Conservation (phyloP, 2,113 vertebrate species). For the Macquaria ambigua region DNA sequence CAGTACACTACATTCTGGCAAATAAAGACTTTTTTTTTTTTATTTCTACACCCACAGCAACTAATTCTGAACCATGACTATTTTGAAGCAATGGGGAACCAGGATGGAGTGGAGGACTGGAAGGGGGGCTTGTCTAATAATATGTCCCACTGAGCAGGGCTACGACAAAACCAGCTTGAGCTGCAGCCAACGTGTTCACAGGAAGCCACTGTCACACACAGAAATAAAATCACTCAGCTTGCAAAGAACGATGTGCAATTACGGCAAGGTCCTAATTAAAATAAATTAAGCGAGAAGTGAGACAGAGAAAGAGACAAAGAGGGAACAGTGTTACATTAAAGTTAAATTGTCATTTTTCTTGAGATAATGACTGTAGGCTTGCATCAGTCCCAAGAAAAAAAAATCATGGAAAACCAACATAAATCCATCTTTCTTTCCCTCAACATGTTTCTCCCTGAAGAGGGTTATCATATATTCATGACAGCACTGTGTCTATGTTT, state of each 20-base stretch:
- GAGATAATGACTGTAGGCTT: constrained; percentile 38
- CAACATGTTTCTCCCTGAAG: constrained; percentile 51
- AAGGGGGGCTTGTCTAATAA: constrained; percentile 19
- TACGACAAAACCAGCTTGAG: constrained; percentile 38
- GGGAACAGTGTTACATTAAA: constrained; percentile 4
- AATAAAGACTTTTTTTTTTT: neutral
- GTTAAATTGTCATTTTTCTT: constrained; percentile 46
- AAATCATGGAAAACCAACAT: neutral
- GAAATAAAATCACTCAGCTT: constrained; percentile 50
- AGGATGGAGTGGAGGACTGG: neutral
- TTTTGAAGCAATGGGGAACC: constrained; percentile 1
- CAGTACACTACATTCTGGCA: neutral
- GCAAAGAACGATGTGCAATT: constrained; percentile 33
- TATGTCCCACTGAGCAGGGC: constrained; percentile 26
- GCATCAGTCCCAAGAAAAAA: constrained; percentile 1
- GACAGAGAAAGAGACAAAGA: constrained; percentile 3
- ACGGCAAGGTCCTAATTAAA: constrained; percentile 55
- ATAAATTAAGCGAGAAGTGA: constrained; percentile 35
- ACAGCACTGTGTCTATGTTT: constrained; percentile 29
- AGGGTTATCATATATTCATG: constrained; percentile 55
- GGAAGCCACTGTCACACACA: constrained; percentile 31
- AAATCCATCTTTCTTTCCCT: constrained; percentile 51
- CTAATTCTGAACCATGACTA: constrained; percentile 2
- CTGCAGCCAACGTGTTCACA: constrained; percentile 14
- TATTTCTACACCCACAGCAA: neutral